These are phyloP conservation scores for Campoplex nolae DNA, from an alignment of 2,888 invertebrate species.

Conservation along the genomic window DNA sequence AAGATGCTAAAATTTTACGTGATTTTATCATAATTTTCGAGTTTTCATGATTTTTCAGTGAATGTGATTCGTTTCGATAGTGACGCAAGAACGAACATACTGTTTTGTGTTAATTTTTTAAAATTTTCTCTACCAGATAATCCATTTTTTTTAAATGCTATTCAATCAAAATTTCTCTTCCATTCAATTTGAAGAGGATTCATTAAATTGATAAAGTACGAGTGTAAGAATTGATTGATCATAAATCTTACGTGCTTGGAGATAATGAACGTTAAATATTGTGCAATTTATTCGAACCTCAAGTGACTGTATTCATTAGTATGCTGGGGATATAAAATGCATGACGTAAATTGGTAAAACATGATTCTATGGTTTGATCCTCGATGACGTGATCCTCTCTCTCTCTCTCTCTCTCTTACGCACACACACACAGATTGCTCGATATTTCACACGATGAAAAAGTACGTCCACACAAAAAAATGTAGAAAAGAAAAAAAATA, in stretches of 20 bases:
- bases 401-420: not conserved
- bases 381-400: slow-evolving; percentile 7
- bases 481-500: not conserved
- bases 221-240: not conserved
- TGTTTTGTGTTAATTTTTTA: not conserved
- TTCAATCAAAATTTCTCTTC: not conserved
- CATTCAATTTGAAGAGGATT: not conserved
- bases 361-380: slow-evolving; percentile 19
- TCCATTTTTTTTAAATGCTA: not conserved
- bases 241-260: not conserved
- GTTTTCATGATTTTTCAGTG: not conserved
- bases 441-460: not conserved
- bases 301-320: slow-evolving; percentile 20
- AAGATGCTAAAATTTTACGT: not conserved
- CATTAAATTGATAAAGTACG: not conserved
- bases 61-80: not conserved
- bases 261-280: not conserved
- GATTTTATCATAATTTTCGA: not conserved
- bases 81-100: not conserved
- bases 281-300: not conserved
- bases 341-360: slow-evolving; percentile 10
- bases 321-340: slow-evolving; percentile 3
- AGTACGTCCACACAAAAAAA: not conserved
- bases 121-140: not conserved
- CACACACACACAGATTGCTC: slow-evolving; percentile 13